phyloP scores from a whole-genome alignment of 2,797 vertebrate genomes.

The Linurgus olivaceus region DNA sequence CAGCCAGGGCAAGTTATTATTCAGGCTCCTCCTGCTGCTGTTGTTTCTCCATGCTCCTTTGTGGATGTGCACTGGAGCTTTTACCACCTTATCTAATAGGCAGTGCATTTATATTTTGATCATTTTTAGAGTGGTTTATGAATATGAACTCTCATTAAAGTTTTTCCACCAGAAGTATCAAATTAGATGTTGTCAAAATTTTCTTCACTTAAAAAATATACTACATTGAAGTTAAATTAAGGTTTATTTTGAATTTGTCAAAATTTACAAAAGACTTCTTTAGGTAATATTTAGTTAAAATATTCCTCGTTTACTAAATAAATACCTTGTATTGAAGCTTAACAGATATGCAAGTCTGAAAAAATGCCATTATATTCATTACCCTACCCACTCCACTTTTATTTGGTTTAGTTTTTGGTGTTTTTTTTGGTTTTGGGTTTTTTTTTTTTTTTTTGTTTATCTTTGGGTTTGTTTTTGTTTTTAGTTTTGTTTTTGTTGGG shows the following conservation, averaged over 20 bases:
- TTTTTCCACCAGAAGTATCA: neutral
- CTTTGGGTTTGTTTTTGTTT: neutral
- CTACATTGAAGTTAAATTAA: neutral
- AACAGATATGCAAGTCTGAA: neutral
- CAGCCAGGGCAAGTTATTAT: neutral
- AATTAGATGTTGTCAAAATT: neutral
- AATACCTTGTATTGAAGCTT: neutral
- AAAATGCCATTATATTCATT: rapidly evolving
- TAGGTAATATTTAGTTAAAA: neutral
- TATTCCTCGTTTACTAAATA: neutral
- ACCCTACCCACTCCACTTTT: rapidly evolving
- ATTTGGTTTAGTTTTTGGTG: neutral
- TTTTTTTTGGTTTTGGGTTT: neutral
- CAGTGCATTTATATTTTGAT: neutral
- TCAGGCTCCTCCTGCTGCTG: neutral
- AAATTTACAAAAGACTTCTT: neutral
- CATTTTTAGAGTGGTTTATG: neutral
- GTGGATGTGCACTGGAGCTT: neutral
- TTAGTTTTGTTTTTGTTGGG: neutral
- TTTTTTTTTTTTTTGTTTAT: neutral
- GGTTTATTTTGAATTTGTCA: neutral
- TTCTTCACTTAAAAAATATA: neutral
- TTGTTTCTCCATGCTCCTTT: neutral
- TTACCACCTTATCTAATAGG: neutral
- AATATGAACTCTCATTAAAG: neutral